Evolutionary conservation across 2,113 vertebrate species (phyloP).

Genomic region (Perccottus glenii): DNA sequence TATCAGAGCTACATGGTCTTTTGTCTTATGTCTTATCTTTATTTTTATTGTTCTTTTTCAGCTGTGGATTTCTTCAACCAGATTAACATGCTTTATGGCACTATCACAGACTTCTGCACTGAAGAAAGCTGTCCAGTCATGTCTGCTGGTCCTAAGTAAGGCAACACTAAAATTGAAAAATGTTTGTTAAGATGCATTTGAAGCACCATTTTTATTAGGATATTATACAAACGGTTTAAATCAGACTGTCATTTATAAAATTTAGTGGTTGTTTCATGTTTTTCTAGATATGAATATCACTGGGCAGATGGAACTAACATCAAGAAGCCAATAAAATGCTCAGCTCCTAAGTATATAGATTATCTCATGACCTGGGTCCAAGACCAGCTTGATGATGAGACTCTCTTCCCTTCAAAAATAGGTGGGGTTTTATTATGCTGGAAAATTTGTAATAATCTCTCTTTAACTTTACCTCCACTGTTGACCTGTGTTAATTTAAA

Average conservation of each 20-base stretch:
- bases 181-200: background rate
- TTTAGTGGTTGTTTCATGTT: background rate
- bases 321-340: slow-evolving; percentile 97
- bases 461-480: background rate
- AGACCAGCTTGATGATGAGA: slow-evolving; percentile 96
- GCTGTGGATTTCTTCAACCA: slow-evolving; percentile 99
- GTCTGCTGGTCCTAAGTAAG: slow-evolving; percentile 93
- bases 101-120: slow-evolving; percentile 94
- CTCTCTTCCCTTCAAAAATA: slow-evolving; percentile 94
- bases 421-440: slow-evolving; percentile 71
- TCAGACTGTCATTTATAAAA: background rate
- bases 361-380: slow-evolving; percentile 99
- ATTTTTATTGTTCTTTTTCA: slow-evolving; percentile 54
- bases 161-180: background rate
- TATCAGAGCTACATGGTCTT: background rate
- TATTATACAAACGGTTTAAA: too few relatives aligned
- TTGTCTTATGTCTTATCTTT: background rate
- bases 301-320: slow-evolving; percentile 98
- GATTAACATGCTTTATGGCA: slow-evolving; percentile 97
- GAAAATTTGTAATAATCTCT: too few relatives aligned
- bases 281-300: slow-evolving; percentile 91
- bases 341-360: slow-evolving; percentile 94
- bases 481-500: background rate
- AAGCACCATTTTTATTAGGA: too few relatives aligned
- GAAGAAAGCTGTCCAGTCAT: slow-evolving; percentile 91